Evolutionary conservation across 2,888 invertebrate species (phyloP).

Genomic region (Plagodis dolabraria): DNA sequence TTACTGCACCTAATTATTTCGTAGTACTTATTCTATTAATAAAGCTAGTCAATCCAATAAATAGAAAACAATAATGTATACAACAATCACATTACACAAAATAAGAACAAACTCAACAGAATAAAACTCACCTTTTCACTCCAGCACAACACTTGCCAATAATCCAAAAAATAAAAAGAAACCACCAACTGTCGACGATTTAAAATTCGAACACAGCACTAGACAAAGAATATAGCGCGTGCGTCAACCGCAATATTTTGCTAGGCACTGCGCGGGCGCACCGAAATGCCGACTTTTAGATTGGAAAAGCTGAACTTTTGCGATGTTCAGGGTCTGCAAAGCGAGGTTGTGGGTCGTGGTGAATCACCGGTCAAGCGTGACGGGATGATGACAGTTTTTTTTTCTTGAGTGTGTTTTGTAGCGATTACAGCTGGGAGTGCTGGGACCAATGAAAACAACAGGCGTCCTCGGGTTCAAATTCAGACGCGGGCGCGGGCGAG

Average conservation of each 20-base stretch:
- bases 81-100: not conserved
- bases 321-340: conserved; percentile 26
- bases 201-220: conserved; percentile 25
- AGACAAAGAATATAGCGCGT: conserved; percentile 21
- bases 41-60: no score
- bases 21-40: no score
- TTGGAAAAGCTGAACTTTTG: conserved; percentile 34
- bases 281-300: conserved; percentile 25
- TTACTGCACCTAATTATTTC: no score
- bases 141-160: conserved; percentile 6
- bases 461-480: no score
- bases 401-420: not conserved
- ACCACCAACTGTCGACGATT: conserved; percentile 25
- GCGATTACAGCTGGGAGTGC: no score
- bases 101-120: not conserved
- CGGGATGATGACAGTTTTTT: conserved; percentile 1
- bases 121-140: conserved; percentile 24
- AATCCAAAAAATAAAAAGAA: conserved; percentile 23
- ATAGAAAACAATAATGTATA: no score
- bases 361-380: conserved; percentile 10
- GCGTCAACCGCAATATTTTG: conserved; percentile 35
- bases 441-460: no score
- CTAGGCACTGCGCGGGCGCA: conserved; percentile 30
- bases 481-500: no score
- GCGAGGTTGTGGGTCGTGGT: not conserved